Percentiles rank a stretch among this genome's conserved stretches.
These are phyloP conservation scores for Sphyrna mokarran DNA, from an alignment of 2,113 vertebrate species.

Conservation along the genomic window DNA sequence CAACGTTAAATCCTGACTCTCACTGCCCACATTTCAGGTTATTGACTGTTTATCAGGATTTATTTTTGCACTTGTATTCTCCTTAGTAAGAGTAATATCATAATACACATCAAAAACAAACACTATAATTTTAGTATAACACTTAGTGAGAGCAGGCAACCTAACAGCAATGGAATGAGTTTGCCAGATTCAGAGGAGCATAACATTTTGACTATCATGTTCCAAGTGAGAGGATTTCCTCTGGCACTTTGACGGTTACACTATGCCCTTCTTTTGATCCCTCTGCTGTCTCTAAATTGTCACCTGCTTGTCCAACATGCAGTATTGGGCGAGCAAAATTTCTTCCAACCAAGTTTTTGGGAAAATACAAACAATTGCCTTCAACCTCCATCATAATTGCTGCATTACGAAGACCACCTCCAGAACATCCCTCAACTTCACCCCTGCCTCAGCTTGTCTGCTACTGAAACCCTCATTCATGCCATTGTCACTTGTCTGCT, in stretches of 20 bases:
- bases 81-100: neutral
- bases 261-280: neutral
- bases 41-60: neutral
- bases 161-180: neutral
- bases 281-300: no score
- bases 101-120: neutral
- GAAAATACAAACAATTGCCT: no score
- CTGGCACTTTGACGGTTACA: neutral
- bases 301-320: no score
- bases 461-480: no score
- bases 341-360: no score
- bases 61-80: neutral
- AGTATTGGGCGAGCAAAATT: no score
- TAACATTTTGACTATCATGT: neutral
- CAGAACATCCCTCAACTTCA: no score
- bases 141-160: neutral
- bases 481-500: no score
- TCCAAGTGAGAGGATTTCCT: neutral
- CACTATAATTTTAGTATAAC: neutral
- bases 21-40: neutral
- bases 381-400: no score
- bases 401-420: no score
- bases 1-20: neutral
- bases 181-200: neutral
- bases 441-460: no score